Conservation (phyloP, 64 coral and sea anemone genomes). For the Actinia tenebrosa region DNA sequence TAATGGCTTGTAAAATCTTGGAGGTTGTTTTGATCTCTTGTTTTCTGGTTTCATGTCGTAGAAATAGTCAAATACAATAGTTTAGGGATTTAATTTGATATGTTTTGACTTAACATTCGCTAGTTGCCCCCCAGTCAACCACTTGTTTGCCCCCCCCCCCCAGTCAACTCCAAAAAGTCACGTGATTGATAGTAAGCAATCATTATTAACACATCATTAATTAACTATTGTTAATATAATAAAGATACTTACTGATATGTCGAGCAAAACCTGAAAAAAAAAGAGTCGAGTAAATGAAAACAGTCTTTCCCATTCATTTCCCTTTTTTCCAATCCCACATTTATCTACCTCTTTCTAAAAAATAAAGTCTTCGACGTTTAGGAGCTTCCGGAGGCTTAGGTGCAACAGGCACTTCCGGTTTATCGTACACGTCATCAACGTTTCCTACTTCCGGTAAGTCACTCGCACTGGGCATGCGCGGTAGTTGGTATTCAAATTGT, state of each 20-base stretch:
- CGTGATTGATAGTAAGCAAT: too few species aligned
- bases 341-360: neutral
- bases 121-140: too few species aligned
- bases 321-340: neutral
- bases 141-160: too few species aligned
- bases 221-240: too few species aligned
- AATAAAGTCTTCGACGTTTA: neutral
- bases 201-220: too few species aligned
- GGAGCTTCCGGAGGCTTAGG: slow-evolving; percentile 49
- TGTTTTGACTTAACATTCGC: too few species aligned
- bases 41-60: too few species aligned
- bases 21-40: too few species aligned
- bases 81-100: too few species aligned
- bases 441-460: slow-evolving; percentile 50
- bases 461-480: slow-evolving; percentile 36
- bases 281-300: neutral
- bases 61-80: too few species aligned
- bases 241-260: slow-evolving; percentile 21
- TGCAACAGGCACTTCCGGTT: slow-evolving; percentile 34
- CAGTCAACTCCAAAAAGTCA: too few species aligned
- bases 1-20: too few species aligned
- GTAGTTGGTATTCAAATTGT: slow-evolving; percentile 38
- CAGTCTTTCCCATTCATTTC: neutral
- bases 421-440: slow-evolving; percentile 57
- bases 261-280: slow-evolving; percentile 19